Base-by-base conservation (phyloP, 2,113 vertebrate genomes). In the Lophotis ruficrista region DNA sequence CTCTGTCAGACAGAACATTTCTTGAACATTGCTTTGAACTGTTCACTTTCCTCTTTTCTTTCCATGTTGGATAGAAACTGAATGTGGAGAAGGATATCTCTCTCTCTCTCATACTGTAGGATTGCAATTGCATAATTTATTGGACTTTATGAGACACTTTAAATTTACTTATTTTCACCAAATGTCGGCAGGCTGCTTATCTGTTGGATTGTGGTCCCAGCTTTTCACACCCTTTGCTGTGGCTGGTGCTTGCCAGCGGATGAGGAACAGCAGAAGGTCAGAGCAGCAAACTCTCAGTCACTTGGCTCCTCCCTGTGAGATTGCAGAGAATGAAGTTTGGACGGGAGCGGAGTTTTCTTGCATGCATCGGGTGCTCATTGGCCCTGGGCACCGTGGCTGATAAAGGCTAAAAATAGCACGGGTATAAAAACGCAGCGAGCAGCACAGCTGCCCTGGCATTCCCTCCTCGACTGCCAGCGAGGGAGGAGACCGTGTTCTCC, bases 321-420 rank as follows among this genome's bases (percentile, higher is more conserved):
- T 31, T 68, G 88, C 58, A 15, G 86, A 64, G 77, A 71, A 87
- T n/a, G 91, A 41, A 95, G 92, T 93, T 97, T 81, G 94, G 78
- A 90, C 89, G 0, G 30, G 91, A 87, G 94, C 90, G 21, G 94
- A 83, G 93, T 90, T 95, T 95, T 81, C 51, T 78, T 21, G 4
- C 73, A 43, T 50, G 64, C 94, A 21, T 47, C 20, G 20, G 77
- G 58, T 6, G 20, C 43, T 48, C 96, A 96, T 97, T 96, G 96
- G 94, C 81, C 58, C 69, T 5, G 19, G 6, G 10, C 47, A 3
- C 43, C 1, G 10, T 0, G 4, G 81, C 90, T 89, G 94, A 94
- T 93, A 96, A 83, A 31, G 76, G 70, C 96, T 97, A 96, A 97
- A 96, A 96, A 96, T 96, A 97, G 83, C 43, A 3, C 8, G 0